Conservation (phyloP, 2,113 vertebrate genomes). For the Laticauda colubrina region DNA sequence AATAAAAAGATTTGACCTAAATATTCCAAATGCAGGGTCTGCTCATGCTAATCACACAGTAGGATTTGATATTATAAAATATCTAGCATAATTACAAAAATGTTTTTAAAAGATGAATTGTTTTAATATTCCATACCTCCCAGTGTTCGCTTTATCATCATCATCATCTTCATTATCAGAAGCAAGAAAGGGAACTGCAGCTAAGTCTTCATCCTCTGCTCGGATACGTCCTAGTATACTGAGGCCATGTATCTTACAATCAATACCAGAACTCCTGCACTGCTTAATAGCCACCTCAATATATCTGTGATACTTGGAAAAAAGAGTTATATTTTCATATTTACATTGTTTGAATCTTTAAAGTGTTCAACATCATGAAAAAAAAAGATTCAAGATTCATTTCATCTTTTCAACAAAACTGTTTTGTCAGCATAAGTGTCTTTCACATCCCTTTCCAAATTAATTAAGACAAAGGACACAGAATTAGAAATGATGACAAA, state of each 20-base stretch:
- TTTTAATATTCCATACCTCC: conserved; percentile 74
- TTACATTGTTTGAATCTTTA: not conserved
- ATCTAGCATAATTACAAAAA: not conserved
- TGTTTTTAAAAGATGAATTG: not conserved
- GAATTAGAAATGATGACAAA: not conserved
- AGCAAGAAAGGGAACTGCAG: conserved; percentile 92
- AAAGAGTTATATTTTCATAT: not conserved
- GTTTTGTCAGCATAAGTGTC: not conserved
- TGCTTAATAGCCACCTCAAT: conserved; percentile 96
- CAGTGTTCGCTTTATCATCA: conserved; percentile 90
- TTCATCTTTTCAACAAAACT: not conserved
- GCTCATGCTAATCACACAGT: not conserved
- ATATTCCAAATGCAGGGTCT: not conserved
- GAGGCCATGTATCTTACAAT: conserved; percentile 96
- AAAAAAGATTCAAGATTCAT: not conserved
- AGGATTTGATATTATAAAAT: not conserved
- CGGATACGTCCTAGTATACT: conserved; percentile 87
- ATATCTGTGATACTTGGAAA: conserved; percentile 89
- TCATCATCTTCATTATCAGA: conserved; percentile 99
- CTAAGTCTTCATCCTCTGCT: conserved; percentile 93
- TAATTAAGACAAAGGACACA: not conserved
- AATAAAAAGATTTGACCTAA: not conserved
- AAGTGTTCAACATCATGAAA: not conserved
- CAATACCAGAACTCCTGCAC: conserved; percentile 96
- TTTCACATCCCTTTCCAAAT: not conserved